Percentiles rank a stretch among this genome's conserved stretches.
phyloP scores from a whole-genome alignment of 2,113 vertebrate genomes.

The Stigmatopora nigra region DNA sequence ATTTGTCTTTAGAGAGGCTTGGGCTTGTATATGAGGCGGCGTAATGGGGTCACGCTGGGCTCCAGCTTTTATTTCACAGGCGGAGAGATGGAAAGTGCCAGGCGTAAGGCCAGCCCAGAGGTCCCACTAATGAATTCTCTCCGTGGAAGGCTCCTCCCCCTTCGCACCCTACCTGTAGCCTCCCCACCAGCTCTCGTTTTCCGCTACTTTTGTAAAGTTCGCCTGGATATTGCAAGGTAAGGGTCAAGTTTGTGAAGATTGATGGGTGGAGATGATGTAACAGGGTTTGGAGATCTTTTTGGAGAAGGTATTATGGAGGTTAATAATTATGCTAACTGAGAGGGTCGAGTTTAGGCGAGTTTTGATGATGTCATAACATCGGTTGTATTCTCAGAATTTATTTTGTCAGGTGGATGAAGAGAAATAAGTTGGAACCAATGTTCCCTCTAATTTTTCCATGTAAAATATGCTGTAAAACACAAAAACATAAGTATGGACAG shows the following conservation, averaged over 20 bases:
- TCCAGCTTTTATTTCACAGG: conserved; percentile 45
- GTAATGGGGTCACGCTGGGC: conserved; percentile 60
- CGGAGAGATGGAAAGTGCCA: conserved; percentile 46
- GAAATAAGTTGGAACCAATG: too few species aligned
- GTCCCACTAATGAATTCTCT: conserved; percentile 65
- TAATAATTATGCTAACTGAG: too few species aligned
- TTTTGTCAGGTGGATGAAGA: neutral
- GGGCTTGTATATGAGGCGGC: conserved; percentile 41
- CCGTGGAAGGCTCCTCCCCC: neutral
- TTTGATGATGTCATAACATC: too few species aligned
- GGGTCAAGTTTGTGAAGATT: conserved; percentile 46
- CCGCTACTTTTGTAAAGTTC: conserved; percentile 46
- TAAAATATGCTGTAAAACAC: too few species aligned
- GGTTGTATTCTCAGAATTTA: too few species aligned
- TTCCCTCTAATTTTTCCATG: too few species aligned
- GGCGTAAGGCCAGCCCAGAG: conserved; percentile 31
- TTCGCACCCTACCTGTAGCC: conserved; percentile 6
- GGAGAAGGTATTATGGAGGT: too few species aligned
- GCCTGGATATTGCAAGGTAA: conserved; percentile 81
- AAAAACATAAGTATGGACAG: too few species aligned
- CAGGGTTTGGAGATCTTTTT: conserved; percentile 15
- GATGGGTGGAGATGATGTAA: conserved; percentile 27
- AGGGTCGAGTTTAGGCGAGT: too few species aligned
- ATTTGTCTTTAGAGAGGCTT: conserved; percentile 24
- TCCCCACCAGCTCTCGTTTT: conserved; percentile 59